Evolutionary conservation across 2,797 vertebrate genomes (phyloP).

Genomic region (Eutrigla gurnardus): DNA sequence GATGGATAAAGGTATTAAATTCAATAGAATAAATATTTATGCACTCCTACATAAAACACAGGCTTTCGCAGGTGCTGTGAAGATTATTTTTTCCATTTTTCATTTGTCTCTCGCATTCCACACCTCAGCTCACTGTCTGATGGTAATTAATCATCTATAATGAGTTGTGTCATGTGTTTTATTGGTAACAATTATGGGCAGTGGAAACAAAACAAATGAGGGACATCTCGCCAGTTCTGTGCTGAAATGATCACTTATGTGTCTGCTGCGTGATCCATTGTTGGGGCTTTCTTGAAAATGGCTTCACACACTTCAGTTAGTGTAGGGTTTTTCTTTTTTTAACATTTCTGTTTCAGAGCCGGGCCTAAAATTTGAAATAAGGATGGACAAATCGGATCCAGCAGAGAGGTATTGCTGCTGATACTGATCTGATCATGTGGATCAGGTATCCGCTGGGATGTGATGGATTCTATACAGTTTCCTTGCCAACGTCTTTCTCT

Average conservation of each 20-base stretch:
- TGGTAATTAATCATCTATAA: constrained; percentile 71
- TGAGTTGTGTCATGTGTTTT: constrained; percentile 60
- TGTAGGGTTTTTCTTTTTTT: too few relatives aligned
- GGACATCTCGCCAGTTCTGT: constrained; percentile 26
- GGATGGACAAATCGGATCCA: too few relatives aligned
- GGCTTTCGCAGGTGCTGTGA: constrained; percentile 53
- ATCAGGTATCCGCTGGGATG: not conserved
- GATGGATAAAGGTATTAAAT: constrained; percentile 56
- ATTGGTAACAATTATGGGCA: constrained; percentile 64
- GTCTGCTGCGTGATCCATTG: not conserved
- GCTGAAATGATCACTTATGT: constrained; percentile 16
- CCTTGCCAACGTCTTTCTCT: not conserved
- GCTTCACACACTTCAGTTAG: too few relatives aligned
- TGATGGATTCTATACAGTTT: not conserved
- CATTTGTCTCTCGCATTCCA: constrained; percentile 50
- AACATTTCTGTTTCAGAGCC: too few relatives aligned
- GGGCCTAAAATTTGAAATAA: too few relatives aligned
- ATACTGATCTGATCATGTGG: not conserved
- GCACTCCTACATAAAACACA: constrained; percentile 53
- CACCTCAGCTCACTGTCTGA: constrained; percentile 55
- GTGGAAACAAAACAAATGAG: constrained; percentile 55
- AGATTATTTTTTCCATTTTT: constrained; percentile 55
- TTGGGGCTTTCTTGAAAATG: too few relatives aligned
- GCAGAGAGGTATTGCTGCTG: not conserved
- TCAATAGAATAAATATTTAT: constrained; percentile 68